Conservation (phyloP, 2,113 vertebrate species). For the Oreotrochilus melanogaster region DNA sequence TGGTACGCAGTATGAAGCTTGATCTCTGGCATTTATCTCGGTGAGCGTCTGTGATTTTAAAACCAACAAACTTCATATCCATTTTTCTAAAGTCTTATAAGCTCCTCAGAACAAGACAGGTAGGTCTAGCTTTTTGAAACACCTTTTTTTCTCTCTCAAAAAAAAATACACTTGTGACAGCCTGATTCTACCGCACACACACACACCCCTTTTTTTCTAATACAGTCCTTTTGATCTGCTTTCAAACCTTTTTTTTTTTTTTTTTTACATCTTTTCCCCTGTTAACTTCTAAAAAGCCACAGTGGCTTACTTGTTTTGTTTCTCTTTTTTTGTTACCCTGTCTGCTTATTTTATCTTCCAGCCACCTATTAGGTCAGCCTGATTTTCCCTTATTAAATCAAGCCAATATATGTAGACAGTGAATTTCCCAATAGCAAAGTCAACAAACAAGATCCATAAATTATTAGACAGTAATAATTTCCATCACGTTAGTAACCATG, state of each 20-base stretch:
- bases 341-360: neutral
- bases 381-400: slow-evolving; percentile 26
- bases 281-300: neutral
- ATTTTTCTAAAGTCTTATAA: neutral
- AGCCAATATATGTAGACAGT: neutral
- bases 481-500: neutral
- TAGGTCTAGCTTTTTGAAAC: neutral
- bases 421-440: slow-evolving; percentile 19
- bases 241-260: neutral
- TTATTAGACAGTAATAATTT: slow-evolving; percentile 34
- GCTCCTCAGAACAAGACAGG: neutral
- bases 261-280: no score
- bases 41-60: neutral
- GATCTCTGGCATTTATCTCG: neutral
- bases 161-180: neutral
- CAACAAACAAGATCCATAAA: slow-evolving; percentile 25
- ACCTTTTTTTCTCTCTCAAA: neutral
- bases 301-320: neutral
- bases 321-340: neutral
- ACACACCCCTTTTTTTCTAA: neutral
- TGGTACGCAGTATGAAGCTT: neutral
- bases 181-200: neutral
- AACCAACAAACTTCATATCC: neutral
- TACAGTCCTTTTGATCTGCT: neutral
- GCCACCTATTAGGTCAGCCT: neutral